These are phyloP conservation scores for Muraenolepis orangiensis DNA, from an alignment of 2,797 vertebrate genomes.

Conservation along the genomic window DNA sequence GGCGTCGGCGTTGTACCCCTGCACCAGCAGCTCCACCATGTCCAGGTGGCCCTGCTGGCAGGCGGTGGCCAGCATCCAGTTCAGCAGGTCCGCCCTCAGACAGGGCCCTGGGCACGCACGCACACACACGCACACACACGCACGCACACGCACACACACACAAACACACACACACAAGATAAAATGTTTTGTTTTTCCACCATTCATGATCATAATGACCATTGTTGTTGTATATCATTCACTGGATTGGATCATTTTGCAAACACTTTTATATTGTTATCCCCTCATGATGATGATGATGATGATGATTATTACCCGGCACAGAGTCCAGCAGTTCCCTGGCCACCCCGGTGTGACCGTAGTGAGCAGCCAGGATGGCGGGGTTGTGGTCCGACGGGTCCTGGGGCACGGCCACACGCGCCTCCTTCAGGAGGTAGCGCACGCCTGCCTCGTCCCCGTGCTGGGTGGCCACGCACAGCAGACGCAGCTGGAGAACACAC, in stretches of 20 bases:
- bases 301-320: constrained; percentile 63
- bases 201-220: too few relatives aligned
- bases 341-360: constrained; percentile 77
- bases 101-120: constrained; percentile 61
- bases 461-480: constrained; percentile 80
- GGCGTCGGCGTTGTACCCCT: constrained; percentile 78
- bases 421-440: constrained; percentile 83
- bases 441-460: constrained; percentile 81
- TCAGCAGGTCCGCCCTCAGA: constrained; percentile 78
- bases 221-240: too few relatives aligned
- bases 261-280: background rate
- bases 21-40: constrained; percentile 82
- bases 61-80: constrained; percentile 88
- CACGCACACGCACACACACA: background rate
- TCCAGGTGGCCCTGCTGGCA: constrained; percentile 86
- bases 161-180: background rate
- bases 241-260: background rate
- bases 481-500: constrained; percentile 67
- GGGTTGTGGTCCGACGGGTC: constrained; percentile 83
- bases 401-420: constrained; percentile 65
- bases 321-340: constrained; percentile 85
- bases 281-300: too few relatives aligned
- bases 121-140: background rate
- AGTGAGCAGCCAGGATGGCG: constrained; percentile 82
- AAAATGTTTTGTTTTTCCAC: background rate